Percentiles rank a stretch among this genome's conserved stretches.
Conservation (phyloP, 2,888 invertebrate species). For the Leucoma salicis region DNA sequence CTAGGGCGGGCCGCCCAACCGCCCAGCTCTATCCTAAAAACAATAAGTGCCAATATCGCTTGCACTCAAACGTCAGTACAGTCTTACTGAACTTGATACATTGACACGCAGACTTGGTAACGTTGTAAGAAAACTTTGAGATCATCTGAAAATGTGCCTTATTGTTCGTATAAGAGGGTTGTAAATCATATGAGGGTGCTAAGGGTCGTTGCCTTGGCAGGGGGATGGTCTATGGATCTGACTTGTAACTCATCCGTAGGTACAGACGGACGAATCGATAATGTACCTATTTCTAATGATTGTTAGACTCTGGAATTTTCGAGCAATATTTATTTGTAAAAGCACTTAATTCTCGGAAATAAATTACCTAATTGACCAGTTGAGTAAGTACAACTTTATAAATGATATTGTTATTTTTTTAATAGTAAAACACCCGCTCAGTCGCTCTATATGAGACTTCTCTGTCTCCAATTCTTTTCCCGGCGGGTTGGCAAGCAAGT, state of each 20-base stretch:
- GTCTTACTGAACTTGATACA: conserved; percentile 67
- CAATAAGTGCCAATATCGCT: conserved; percentile 64
- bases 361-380: no score
- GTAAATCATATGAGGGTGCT: conserved; percentile 27
- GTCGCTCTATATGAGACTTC: no score
- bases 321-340: conserved; percentile 15
- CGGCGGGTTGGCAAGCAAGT: no score
- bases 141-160: conserved; percentile 60
- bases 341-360: neutral
- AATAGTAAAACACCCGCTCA: no score
- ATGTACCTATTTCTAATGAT: conserved; percentile 59
- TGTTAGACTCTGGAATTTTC: conserved; percentile 42
- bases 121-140: conserved; percentile 61
- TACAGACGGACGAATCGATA: conserved; percentile 68
- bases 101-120: conserved; percentile 64
- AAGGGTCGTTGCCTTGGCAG: conserved; percentile 57
- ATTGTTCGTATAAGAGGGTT: conserved; percentile 39
- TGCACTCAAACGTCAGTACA: conserved; percentile 56
- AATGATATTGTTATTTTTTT: no score
- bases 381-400: no score
- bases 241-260: conserved; percentile 75
- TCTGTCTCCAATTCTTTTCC: no score
- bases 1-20: conserved; percentile 66
- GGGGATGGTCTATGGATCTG: conserved; percentile 52
- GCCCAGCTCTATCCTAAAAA: conserved; percentile 37